phyloP scores from a whole-genome alignment of 2,113 vertebrate species.

The Hippocampus mohnikei region DNA sequence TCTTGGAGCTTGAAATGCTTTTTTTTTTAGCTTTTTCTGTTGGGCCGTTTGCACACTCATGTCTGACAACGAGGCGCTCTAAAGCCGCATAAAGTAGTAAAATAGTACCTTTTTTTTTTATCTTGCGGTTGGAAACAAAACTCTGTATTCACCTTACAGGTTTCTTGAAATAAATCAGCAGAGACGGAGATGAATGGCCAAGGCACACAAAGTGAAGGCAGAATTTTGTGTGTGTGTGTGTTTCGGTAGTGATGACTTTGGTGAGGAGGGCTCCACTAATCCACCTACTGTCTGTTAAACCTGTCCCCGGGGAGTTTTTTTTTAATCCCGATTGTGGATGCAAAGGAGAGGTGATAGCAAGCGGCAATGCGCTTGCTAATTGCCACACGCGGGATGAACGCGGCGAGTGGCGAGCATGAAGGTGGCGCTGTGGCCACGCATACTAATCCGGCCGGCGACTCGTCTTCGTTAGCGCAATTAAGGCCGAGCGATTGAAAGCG shows the following conservation, averaged over 20 bases:
- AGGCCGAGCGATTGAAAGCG: constrained; percentile 11
- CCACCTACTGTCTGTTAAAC: constrained; percentile 38
- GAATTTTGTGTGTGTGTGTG: too few species aligned
- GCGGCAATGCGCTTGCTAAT: constrained; percentile 60
- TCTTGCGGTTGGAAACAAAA: too few species aligned
- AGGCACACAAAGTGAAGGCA: constrained; percentile 2
- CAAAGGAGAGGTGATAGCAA: constrained; percentile 10
- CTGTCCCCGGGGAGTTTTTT: constrained; percentile 33
- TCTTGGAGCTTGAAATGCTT: background rate
- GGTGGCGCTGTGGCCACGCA: constrained; percentile 13
- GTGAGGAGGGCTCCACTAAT: constrained; percentile 26
- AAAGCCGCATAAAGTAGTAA: too few species aligned
- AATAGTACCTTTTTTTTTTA: too few species aligned
- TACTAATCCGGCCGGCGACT: constrained; percentile 7
- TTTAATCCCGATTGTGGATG: background rate
- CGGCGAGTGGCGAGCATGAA: constrained; percentile 65
- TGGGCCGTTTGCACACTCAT: background rate
- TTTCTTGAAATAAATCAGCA: background rate
- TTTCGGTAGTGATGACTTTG: too few species aligned
- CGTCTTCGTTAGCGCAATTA: constrained; percentile 3
- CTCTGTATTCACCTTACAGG: too few species aligned
- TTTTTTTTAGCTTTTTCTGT: background rate
- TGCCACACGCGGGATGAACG: constrained; percentile 63
- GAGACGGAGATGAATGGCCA: background rate
- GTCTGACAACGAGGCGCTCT: too few species aligned